Percentiles rank a stretch among this genome's conserved stretches.
These are phyloP conservation scores for Megathymus violae DNA, from an alignment of 1,140 invertebrate genomes.

Conservation along the genomic window DNA sequence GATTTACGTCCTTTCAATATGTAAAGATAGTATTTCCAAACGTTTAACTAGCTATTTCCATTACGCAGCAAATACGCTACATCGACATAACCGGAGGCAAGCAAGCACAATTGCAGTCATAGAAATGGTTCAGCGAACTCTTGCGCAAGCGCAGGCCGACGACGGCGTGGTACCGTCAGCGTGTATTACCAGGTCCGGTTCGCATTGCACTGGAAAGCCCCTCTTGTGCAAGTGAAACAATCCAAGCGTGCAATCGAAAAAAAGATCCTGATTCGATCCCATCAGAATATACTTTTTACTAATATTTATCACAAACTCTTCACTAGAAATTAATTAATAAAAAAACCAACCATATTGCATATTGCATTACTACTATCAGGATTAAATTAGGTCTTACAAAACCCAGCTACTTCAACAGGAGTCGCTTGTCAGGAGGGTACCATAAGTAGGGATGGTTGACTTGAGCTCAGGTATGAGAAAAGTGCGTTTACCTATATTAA, in stretches of 20 bases:
- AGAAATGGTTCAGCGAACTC: conserved; percentile 75
- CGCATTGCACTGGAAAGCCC: conserved; percentile 63
- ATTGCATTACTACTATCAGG: too few species aligned
- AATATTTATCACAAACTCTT: too few species aligned
- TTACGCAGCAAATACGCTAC: conserved; percentile 15
- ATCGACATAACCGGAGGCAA: conserved; percentile 14
- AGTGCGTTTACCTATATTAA: too few species aligned
- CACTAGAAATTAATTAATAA: too few species aligned
- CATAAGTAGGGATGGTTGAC: too few species aligned
- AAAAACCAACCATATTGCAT: too few species aligned
- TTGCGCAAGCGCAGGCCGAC: conserved; percentile 68
- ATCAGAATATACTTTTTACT: conserved; percentile 14
- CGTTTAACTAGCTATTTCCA: conserved; percentile 5
- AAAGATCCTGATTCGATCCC: conserved; percentile 49
- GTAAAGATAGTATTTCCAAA: too few species aligned
- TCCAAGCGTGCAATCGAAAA: conserved; percentile 48
- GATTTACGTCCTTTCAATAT: too few species aligned
- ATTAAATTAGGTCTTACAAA: too few species aligned
- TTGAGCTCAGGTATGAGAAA: too few species aligned
- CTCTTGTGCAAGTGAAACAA: conserved; percentile 63
- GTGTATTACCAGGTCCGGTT: conserved; percentile 68
- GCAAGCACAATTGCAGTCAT: conserved; percentile 44
- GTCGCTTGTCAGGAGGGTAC: too few species aligned
- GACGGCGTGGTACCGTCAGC: conserved; percentile 41
- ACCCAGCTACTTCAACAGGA: too few species aligned